phyloP scores from a whole-genome alignment of 2,113 vertebrate genomes.

The Ailuropoda melanoleuca region DNA sequence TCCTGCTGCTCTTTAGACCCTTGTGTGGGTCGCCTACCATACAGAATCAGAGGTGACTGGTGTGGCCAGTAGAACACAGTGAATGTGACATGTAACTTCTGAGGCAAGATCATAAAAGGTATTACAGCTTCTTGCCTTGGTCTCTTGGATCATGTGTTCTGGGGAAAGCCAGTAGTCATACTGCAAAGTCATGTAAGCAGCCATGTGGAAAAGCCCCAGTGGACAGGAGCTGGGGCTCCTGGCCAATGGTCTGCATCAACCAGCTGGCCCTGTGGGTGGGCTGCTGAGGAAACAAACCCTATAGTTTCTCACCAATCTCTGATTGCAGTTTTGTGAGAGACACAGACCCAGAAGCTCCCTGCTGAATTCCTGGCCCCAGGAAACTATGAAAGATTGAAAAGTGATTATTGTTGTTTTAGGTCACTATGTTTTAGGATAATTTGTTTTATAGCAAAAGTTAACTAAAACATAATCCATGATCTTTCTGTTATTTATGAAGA shows the following conservation, averaged over 20 bases:
- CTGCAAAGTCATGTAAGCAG: neutral
- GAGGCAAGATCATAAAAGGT: neutral
- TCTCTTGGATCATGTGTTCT: neutral
- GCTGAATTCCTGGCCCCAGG: neutral
- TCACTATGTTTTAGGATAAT: neutral
- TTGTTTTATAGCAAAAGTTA: neutral
- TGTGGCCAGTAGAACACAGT: neutral
- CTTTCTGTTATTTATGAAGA: neutral
- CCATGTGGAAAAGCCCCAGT: neutral
- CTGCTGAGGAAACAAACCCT: neutral
- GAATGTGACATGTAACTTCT: neutral
- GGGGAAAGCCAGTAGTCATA: neutral
- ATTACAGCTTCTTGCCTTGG: neutral
- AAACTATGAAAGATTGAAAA: neutral
- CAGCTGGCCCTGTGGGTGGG: neutral
- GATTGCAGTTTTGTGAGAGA: neutral
- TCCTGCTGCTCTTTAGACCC: neutral
- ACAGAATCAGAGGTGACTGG: neutral
- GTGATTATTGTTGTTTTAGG: neutral
- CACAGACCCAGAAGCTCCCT: neutral
- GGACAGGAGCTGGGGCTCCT: neutral
- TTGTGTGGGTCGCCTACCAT: neutral
- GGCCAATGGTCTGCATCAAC: accelerated
- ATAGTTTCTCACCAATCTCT: neutral
- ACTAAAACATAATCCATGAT: neutral